Conservation (phyloP, 2,888 invertebrate genomes). For the Lithosia quadra region DNA sequence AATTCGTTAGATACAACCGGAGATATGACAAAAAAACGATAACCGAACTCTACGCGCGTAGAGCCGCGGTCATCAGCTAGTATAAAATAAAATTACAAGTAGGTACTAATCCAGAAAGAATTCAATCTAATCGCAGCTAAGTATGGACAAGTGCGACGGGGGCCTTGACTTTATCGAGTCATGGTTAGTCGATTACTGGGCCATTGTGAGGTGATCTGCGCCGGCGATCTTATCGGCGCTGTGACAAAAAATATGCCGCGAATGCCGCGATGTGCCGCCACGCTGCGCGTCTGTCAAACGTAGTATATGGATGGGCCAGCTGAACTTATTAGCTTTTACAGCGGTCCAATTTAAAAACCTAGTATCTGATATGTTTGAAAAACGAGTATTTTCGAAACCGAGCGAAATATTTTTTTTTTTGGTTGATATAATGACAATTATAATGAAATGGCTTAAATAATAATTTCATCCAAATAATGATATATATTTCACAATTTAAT, state of each 20-base stretch:
- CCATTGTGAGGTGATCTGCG: slow-evolving; percentile 72
- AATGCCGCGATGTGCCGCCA: too few species aligned
- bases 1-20: too few species aligned
- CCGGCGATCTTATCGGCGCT: slow-evolving; percentile 71
- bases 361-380: too few species aligned
- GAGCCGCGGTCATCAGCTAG: background rate
- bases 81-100: slow-evolving; percentile 15
- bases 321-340: slow-evolving; percentile 11
- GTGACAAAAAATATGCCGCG: slow-evolving; percentile 71
- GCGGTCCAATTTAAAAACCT: too few species aligned
- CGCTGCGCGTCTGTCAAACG: slow-evolving; percentile 26
- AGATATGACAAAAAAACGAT: too few species aligned
- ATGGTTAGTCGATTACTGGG: slow-evolving; percentile 83
- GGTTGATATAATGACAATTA: too few species aligned
- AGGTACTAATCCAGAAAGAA: slow-evolving; percentile 44
- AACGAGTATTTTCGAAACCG: too few species aligned
- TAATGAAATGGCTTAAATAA: too few species aligned
- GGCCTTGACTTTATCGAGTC: slow-evolving; percentile 81
- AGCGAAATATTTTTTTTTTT: too few species aligned
- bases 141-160: slow-evolving; percentile 61
- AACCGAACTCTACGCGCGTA: too few species aligned
- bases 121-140: slow-evolving; percentile 53
- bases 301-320: slow-evolving; percentile 40
- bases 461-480: too few species aligned
- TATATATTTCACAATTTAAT: too few species aligned